Conservation (phyloP, 1,140 invertebrate species). For the Limonius californicus region DNA sequence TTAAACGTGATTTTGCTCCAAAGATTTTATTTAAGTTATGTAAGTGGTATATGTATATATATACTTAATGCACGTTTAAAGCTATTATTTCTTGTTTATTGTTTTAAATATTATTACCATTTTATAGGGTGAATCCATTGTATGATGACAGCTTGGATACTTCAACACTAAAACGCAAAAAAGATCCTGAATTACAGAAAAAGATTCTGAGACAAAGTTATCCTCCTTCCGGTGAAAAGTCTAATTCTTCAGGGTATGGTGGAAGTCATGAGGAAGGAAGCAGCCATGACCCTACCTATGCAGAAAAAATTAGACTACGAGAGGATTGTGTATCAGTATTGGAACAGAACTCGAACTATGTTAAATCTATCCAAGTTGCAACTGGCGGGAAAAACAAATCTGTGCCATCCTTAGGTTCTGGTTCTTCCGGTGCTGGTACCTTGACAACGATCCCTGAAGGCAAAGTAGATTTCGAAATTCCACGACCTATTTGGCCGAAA, state of each 20-base stretch:
- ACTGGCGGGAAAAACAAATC: slow-evolving; percentile 25
- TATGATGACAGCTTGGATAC: slow-evolving; percentile 19
- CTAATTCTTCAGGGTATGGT: slow-evolving; percentile 42
- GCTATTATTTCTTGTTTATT: too few species aligned
- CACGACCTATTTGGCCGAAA: slow-evolving; percentile 44
- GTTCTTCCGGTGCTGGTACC: slow-evolving; percentile 36
- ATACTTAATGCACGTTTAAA: too few species aligned
- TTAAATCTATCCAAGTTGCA: slow-evolving; percentile 37
- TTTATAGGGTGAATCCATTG: slow-evolving; percentile 35
- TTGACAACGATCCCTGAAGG: slow-evolving; percentile 46
- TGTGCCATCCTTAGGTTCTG: slow-evolving; percentile 30
- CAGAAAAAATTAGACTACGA: slow-evolving; percentile 30
- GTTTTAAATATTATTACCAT: neutral
- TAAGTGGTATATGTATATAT: too few species aligned
- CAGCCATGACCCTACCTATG: slow-evolving; percentile 34
- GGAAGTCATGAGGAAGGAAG: slow-evolving; percentile 31
- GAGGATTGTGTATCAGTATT: slow-evolving; percentile 34
- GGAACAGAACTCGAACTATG: slow-evolving; percentile 43
- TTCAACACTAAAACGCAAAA: neutral
- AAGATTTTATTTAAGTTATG: too few species aligned
- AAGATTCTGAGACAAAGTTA: slow-evolving; percentile 30
- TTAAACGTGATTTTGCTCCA: neutral
- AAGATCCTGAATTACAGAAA: neutral
- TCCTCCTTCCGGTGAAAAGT: slow-evolving; percentile 30
- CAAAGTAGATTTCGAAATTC: slow-evolving; percentile 39